These are phyloP conservation scores for Phodopus roborovskii DNA, from an alignment of 2,113 vertebrate genomes.

Conservation along the genomic window DNA sequence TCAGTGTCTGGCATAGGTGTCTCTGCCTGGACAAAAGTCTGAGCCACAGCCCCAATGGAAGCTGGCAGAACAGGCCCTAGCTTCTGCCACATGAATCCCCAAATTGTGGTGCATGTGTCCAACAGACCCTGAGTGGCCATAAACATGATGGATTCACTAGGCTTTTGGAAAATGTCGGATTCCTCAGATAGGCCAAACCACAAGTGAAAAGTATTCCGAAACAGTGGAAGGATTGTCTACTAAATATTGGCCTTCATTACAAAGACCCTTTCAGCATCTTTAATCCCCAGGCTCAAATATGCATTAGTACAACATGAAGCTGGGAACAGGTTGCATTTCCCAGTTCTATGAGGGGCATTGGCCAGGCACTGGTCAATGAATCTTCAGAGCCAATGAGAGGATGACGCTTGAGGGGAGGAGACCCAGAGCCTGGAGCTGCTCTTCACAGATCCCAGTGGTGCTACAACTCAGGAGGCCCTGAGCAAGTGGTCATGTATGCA, in stretches of 20 bases:
- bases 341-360: neutral
- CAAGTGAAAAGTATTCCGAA: neutral
- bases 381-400: neutral
- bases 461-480: rapidly evolving
- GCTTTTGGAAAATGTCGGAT: constrained; percentile 22
- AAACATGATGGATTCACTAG: neutral
- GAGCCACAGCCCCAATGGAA: neutral
- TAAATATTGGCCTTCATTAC: neutral
- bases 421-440: rapidly evolving
- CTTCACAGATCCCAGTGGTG: neutral
- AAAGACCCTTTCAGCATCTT: constrained; percentile 16
- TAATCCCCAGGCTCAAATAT: constrained; percentile 8
- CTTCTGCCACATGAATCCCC: neutral
- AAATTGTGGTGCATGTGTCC: neutral
- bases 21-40: neutral
- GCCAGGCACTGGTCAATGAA: neutral
- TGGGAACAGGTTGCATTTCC: neutral
- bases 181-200: neutral
- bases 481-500: neutral
- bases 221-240: neutral
- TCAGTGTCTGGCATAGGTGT: neutral
- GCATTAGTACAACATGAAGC: neutral
- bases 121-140: neutral
- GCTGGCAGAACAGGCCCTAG: neutral
- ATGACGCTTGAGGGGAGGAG: no score